Conservation (phyloP, 2,888 invertebrate species). For the Caradrina clavipalpis region DNA sequence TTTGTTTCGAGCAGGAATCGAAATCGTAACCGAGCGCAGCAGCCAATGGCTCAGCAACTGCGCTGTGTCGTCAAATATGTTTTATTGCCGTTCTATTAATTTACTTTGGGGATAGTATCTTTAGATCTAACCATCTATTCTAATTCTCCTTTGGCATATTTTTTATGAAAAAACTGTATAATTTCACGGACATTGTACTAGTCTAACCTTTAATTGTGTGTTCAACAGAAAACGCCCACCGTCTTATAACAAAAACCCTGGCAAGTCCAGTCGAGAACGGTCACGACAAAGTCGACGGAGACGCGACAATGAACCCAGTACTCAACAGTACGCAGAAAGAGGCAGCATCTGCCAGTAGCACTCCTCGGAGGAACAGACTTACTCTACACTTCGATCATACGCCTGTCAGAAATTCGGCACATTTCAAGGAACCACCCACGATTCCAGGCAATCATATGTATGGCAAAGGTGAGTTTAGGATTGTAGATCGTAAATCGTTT, state of each 20-base stretch:
- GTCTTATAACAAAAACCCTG: slow-evolving; percentile 88
- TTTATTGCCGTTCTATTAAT: too few relatives aligned
- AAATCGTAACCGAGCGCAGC: too few relatives aligned
- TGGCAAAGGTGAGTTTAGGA: slow-evolving; percentile 80
- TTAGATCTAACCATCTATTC: too few relatives aligned
- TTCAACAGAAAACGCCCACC: slow-evolving; percentile 94
- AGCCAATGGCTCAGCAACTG: too few relatives aligned
- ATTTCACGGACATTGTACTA: too few relatives aligned
- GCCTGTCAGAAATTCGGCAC: slow-evolving; percentile 93
- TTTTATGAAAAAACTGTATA: too few relatives aligned
- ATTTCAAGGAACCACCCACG: slow-evolving; percentile 93
- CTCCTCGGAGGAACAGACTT: slow-evolving; percentile 92
- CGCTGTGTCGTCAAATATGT: too few relatives aligned
- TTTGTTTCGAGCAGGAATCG: too few relatives aligned
- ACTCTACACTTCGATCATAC: slow-evolving; percentile 94
- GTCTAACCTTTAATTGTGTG: not conserved
- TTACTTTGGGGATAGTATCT: too few relatives aligned
- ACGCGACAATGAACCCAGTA: slow-evolving; percentile 69
- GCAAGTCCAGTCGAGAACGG: slow-evolving; percentile 84
- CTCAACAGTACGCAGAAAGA: slow-evolving; percentile 75
- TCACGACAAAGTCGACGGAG: slow-evolving; percentile 81
- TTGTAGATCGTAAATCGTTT: not conserved
- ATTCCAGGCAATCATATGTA: slow-evolving; percentile 77
- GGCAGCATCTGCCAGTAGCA: slow-evolving; percentile 81
- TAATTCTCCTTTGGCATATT: too few relatives aligned